These are phyloP conservation scores for Thinocorus orbignyianus DNA, from an alignment of 2,113 vertebrate genomes.

Conservation along the genomic window DNA sequence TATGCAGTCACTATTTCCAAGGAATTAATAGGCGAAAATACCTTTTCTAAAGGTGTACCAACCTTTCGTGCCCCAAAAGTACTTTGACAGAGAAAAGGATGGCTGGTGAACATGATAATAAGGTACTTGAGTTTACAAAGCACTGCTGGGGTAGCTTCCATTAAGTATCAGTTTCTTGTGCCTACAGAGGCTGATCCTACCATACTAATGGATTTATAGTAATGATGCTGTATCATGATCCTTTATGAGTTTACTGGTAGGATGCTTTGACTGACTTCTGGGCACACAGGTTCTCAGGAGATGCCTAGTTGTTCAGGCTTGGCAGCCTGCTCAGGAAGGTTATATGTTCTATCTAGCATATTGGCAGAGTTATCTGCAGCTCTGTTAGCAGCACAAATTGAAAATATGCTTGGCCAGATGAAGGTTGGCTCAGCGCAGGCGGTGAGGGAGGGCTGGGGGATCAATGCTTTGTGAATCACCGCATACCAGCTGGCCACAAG, in stretches of 20 bases:
- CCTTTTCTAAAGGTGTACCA: background rate
- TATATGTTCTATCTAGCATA: background rate
- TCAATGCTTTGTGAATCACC: background rate
- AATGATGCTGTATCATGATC: background rate
- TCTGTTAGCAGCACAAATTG: background rate
- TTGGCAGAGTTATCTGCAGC: background rate
- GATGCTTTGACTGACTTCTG: background rate
- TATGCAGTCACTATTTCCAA: background rate
- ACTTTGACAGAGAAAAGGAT: background rate
- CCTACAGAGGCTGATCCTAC: background rate
- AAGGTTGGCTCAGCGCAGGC: background rate
- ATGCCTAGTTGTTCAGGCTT: background rate
- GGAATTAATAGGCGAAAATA: background rate
- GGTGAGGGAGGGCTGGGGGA: background rate
- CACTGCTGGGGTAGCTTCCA: background rate
- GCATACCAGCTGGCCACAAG: background rate
- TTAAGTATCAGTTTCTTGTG: background rate
- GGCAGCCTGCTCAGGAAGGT: background rate
- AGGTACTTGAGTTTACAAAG: background rate
- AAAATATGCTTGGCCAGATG: background rate
- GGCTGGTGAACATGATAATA: background rate
- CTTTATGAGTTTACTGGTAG: background rate
- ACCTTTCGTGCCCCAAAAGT: background rate
- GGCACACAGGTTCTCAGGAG: background rate
- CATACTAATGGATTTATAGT: background rate